Percentiles rank a stretch among this genome's conserved stretches.
phyloP scores from a whole-genome alignment of 2,113 vertebrate genomes.

The Willisornis vidua region DNA sequence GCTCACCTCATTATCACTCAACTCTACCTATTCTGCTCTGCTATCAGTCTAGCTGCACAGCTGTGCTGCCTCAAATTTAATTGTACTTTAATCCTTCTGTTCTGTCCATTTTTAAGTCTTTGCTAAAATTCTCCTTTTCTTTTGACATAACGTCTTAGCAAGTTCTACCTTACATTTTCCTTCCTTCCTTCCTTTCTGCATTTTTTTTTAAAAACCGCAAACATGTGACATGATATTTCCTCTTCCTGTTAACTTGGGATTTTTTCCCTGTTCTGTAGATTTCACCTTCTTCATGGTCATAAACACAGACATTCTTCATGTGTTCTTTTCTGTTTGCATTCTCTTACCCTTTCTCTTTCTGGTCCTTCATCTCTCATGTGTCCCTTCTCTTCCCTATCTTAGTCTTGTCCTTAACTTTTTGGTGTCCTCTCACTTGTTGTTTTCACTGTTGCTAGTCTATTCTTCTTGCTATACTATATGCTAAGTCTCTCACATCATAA shows the following conservation, averaged over 20 bases:
- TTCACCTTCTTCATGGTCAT: not conserved
- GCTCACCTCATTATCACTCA: not conserved
- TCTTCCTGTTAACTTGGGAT: not conserved
- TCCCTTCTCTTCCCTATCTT: not conserved
- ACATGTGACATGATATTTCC: not conserved
- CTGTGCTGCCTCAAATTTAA: not conserved
- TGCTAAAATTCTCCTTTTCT: not conserved
- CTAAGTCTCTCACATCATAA: conserved; percentile 58
- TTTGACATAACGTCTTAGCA: not conserved
- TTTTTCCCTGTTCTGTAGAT: not conserved
- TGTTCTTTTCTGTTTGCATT: not conserved
- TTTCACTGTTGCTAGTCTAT: conserved; percentile 18
- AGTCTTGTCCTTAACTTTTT: conserved; percentile 8
- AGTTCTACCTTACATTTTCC: not conserved
- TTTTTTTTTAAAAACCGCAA: no score
- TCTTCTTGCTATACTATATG: conserved; percentile 39
- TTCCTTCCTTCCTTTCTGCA: no score
- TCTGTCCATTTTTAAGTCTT: not conserved
- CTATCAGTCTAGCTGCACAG: not conserved
- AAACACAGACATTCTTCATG: not conserved
- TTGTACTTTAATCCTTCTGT: not conserved
- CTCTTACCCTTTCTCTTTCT: not conserved
- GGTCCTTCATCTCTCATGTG: not conserved
- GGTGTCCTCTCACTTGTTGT: not conserved
- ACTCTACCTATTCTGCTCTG: not conserved